A percentile compares a stretch with the other conserved stretches of the same genome.
Conservation (phyloP, 2,113 vertebrate genomes). For the Mustela lutreola region DNA sequence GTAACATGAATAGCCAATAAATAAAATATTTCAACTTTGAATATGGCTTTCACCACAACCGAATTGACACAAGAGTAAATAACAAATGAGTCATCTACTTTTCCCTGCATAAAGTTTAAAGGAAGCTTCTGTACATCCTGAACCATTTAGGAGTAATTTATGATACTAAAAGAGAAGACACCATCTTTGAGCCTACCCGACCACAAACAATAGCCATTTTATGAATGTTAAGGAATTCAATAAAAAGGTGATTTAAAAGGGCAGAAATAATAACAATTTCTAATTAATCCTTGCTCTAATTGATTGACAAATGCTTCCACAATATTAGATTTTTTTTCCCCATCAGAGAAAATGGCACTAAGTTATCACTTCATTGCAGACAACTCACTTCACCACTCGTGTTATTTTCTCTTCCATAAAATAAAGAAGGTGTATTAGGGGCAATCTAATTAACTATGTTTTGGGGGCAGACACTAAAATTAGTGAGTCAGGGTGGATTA, state of each 20-base stretch:
- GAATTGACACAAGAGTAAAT: neutral
- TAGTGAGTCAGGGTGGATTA: neutral
- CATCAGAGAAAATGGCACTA: neutral
- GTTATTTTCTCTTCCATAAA: neutral
- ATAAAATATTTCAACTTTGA: constrained; percentile 16
- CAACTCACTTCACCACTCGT: neutral
- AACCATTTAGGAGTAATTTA: constrained; percentile 38
- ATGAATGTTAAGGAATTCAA: neutral
- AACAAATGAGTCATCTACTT: neutral
- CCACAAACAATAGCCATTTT: neutral
- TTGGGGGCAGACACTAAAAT: neutral
- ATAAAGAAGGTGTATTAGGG: neutral
- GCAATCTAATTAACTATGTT: neutral
- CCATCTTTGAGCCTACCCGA: neutral
- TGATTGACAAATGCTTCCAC: neutral
- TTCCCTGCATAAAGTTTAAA: neutral
- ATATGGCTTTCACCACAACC: neutral
- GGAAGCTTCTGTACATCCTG: neutral
- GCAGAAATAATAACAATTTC: neutral
- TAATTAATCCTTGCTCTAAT: constrained; percentile 14
- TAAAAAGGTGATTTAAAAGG: neutral
- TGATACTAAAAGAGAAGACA: neutral
- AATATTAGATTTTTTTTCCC: neutral
- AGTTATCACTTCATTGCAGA: neutral
- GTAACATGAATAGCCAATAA: neutral